Evolutionary conservation across 2,113 vertebrate genomes (phyloP), one percentile per base, ranked within the genome.

Genomic region (Siphamia tubifer): DNA sequence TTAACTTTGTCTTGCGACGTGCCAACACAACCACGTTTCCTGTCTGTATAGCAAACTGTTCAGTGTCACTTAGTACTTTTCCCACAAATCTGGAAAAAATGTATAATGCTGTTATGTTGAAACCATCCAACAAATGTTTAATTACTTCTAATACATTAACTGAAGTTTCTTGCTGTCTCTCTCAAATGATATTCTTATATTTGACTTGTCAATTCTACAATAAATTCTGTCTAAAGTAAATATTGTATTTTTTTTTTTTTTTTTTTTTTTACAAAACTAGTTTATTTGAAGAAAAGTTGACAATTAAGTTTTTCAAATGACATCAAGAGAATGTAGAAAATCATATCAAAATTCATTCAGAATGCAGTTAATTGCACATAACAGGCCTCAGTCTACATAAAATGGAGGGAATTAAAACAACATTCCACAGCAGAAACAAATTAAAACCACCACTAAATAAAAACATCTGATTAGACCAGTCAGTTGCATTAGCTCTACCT

Each of bases 251-350:
- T 2, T 4, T 2, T 8, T 17, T 30, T 8, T 19, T 89, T 90
- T 85, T 84, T 90, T 38, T 79, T 92, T 92, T 86, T 83, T 90
- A 87, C 61, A 90, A 95, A 91, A 89, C 82, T 90, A 88, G 81
- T 92, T 90, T 95, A 95, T 95, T 94, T 92, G 84, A 87, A 92
- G 87, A 94, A 94, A 81, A 47, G 7, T n/a, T 60, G 4, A 55
- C 45, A 53, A 44, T 58, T 10, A n/a, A 15, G 92, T 91, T 90
- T 85, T 82, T 79, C 23, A n/a, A 36, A 52, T 52, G 27, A 65
- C 56, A 61, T 61, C 20, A 12, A 73, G 48, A 65, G 8, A 62
- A 74, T 68, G 60, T 81, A 87, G 68, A 83, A 87, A 84, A 77
- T 76, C 15, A 80, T 70, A 63, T 62, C 23, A 84, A 74, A 81